phyloP scores from a whole-genome alignment of 2,113 vertebrate species.

The Oreamnos americanus region DNA sequence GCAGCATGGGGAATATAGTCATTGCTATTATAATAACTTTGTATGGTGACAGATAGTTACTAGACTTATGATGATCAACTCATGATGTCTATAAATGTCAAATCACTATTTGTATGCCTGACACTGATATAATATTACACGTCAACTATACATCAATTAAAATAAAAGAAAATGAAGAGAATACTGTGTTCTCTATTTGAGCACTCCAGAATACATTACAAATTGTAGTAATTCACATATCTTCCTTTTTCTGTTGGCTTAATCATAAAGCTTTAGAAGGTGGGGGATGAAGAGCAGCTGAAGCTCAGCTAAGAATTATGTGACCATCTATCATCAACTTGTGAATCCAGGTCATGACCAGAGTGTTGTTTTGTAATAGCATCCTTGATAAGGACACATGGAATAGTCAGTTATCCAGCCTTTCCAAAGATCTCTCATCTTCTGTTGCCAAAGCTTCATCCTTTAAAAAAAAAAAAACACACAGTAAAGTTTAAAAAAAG shows the following conservation, averaged over 20 bases:
- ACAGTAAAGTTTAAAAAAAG: not conserved
- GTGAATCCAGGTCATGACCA: not conserved
- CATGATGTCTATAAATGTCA: not conserved
- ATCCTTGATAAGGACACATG: not conserved
- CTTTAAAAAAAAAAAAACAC: not conserved
- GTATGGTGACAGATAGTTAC: not conserved
- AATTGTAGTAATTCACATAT: not conserved
- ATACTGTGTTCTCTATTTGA: not conserved
- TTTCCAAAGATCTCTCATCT: not conserved
- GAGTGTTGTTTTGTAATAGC: not conserved
- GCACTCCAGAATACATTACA: not conserved
- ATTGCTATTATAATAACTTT: not conserved
- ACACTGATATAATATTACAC: not conserved
- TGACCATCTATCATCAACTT: not conserved
- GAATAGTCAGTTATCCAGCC: not conserved
- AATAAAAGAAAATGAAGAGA: not conserved
- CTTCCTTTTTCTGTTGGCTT: not conserved
- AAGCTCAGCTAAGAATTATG: not conserved
- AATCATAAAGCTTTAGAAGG: not conserved
- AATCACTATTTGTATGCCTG: not conserved
- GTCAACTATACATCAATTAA: not conserved
- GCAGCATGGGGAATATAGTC: not conserved
- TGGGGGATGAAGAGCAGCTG: not conserved
- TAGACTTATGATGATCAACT: not conserved
- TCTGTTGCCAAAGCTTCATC: not conserved